Conservation (phyloP, 2,888 invertebrate genomes). For the Capitulum mitella region DNA sequence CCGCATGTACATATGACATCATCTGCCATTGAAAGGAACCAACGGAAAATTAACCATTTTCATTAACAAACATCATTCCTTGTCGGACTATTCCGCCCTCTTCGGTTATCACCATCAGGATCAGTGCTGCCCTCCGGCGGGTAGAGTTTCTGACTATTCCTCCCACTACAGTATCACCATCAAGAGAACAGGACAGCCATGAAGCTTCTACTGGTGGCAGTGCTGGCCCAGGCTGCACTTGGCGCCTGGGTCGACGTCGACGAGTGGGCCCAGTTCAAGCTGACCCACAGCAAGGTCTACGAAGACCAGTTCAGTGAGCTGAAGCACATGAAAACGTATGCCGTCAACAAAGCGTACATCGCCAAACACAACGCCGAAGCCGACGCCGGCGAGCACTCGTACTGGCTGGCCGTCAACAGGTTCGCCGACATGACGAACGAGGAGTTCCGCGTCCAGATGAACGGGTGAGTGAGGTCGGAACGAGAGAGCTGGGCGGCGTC, state of each 20-base stretch:
- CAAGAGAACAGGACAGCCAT: neutral
- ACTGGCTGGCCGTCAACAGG: conserved; percentile 12
- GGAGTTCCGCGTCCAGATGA: conserved; percentile 1
- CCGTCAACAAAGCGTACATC: neutral
- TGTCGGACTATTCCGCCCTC: too few relatives aligned
- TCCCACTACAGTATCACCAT: too few relatives aligned
- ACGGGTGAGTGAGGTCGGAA: neutral
- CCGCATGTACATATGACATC: too few relatives aligned
- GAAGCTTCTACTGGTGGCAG: neutral
- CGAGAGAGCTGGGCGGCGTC: too few relatives aligned
- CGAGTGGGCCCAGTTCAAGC: conserved; percentile 7
- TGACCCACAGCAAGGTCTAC: neutral
- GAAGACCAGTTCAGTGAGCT: neutral
- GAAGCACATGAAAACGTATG: neutral
- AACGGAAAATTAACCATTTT: too few relatives aligned
- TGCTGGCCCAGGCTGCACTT: neutral
- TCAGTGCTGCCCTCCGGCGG: too few relatives aligned
- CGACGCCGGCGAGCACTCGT: conserved; percentile 2
- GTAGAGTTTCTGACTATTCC: too few relatives aligned
- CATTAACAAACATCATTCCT: too few relatives aligned
- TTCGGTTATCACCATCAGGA: too few relatives aligned
- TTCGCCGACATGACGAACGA: conserved; percentile 13
- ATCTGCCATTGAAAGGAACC: too few relatives aligned
- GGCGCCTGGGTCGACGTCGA: conserved; percentile 2
- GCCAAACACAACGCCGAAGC: neutral